Conservation (phyloP, 2,113 vertebrate genomes). For the Microcebus murinus region DNA sequence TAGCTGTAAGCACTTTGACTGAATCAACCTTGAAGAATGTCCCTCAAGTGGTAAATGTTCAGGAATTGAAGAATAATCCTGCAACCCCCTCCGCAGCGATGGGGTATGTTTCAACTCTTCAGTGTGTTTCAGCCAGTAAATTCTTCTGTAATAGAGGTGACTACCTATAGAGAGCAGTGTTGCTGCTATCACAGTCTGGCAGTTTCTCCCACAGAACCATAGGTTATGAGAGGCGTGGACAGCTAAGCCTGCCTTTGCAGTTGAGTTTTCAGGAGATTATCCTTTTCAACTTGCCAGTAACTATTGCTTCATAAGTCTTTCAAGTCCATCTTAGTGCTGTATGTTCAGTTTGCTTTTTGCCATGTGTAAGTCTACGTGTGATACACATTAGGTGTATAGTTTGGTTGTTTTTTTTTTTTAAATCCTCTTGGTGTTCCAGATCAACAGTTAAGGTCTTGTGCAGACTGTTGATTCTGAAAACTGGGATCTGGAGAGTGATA, state of each 20-base stretch:
- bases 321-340: background rate
- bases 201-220: rapidly evolving
- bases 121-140: rapidly evolving
- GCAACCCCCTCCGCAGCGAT: slow-evolving; percentile 79
- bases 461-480: background rate
- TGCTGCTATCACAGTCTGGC: background rate
- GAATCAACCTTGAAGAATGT: slow-evolving; percentile 94
- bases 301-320: background rate
- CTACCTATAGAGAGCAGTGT: slow-evolving; percentile 70
- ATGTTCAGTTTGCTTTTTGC: background rate
- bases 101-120: slow-evolving; percentile 84
- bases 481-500: background rate
- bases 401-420: background rate
- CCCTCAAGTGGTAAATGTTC: slow-evolving; percentile 94
- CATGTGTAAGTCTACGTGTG: background rate
- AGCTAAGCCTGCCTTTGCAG: rapidly evolving
- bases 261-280: background rate
- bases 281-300: background rate
- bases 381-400: background rate
- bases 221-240: rapidly evolving
- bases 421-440: background rate
- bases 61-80: slow-evolving; percentile 89
- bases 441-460: background rate
- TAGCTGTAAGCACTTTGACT: slow-evolving; percentile 87
- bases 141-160: background rate